Evolutionary conservation across 2,797 vertebrate genomes (phyloP), one percentile per base, ranked within the genome.

Genomic region (Valencia hispanica): DNA sequence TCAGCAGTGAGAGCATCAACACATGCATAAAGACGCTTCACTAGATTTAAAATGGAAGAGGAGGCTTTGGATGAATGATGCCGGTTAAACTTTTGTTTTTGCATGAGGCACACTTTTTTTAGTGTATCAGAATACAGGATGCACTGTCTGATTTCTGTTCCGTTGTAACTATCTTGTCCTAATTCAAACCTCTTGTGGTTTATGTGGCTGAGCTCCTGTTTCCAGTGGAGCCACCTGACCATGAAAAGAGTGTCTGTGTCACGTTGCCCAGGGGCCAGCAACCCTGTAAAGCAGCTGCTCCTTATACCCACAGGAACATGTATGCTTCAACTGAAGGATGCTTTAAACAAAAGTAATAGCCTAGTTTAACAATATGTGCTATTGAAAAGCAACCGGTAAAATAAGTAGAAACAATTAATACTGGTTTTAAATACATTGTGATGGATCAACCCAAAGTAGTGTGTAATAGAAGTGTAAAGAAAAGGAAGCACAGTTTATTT

Each of bases 111-210:
- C 82, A 80, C 89, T 93, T 74, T 91, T 86, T 85, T 77, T 72
- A 70, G 68, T 85, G 87, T 90, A 91, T 94, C 91, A 88, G 81
- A 90, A 85, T 92, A 94, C 92, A 94, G 91, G 90, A 93, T 91
- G 90, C 87, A 70, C 88, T 82, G 80, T 88, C 84, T 93, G 85
- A 90, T 87, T 92, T 91, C 80, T 81, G 84, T 87, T 92, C 85
- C 68, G 80, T 78, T 89, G 85, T 74, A 89, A 86, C 91, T 89
- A 84, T 92, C 88, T 88, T 83, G 87, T 95, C 91, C 92, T 82
- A 86, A 81, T 94, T 94, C 90, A 94, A 94, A 91, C 86, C 93
- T 93, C 90, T 87, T 87, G 92, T 93, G 92, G 93, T 92, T 94
- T 92, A 87, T 88, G 88, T 87, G 90, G 88, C 88, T 80, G 88